Evolutionary conservation across 2,888 invertebrate genomes (phyloP), one percentile per base, ranked within the genome.

Genomic region (Amphipoea oculea): DNA sequence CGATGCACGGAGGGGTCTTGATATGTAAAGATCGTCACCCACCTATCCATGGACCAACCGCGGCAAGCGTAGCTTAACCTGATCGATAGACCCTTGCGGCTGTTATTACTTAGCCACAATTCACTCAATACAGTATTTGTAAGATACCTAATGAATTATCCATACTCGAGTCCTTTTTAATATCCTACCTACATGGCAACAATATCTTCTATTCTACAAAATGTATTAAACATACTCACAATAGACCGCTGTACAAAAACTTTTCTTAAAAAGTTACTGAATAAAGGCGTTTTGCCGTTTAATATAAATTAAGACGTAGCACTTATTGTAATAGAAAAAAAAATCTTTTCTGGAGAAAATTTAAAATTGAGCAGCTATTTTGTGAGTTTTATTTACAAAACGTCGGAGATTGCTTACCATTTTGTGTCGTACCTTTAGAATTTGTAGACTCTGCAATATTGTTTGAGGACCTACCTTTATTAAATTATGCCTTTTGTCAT

Each of bases 231-330:
- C 40, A 69, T 69, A 81, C 36, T 69, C 14, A 85, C 83, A 85
- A 81, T 63, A 51, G 36, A 66, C 60, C 23, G 36, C 1, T 3
- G 6, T 65, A 71, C 63, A 76, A 81, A 82, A 66, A 57, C 82
- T 85, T 68, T 81, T 70, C 40, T 60, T 62, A 48, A 80, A 79
- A 70, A 63, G n/a, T 66, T 5, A 72, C 60, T 76, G 65, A 85
- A 69, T 76, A 81, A 57, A 69, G 85, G 72, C 72, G 76, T 85
- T 73, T 84, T 40, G 45, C 42, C 69, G 60, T 70, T 73, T 62
- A 73, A 85, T 80, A 80, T 73, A 81, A 82, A 82, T 85, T 80
- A 85, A 82, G 85, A 85, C 54, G 85, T 70, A 66, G 65, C 65
- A 76, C 68, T 85, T 81, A 85, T 76, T 85, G 65, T 81, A 48